Base-by-base conservation (phyloP, 2,797 vertebrate species). In the Hippocampus kuda region DNA sequence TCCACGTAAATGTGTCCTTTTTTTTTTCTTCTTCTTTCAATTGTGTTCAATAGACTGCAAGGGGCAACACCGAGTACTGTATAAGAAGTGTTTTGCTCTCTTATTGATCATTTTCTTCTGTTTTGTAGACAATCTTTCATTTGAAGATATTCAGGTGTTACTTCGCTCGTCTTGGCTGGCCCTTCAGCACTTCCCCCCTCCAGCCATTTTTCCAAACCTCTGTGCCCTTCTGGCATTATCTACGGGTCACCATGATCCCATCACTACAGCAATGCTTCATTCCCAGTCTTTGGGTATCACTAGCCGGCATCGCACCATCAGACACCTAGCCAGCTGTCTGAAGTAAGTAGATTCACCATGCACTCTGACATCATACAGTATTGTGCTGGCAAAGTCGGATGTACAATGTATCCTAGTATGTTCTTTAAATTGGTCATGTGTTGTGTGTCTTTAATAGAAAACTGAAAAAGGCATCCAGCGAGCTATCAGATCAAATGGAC, bases 111-210 rank as follows among this genome's bases (percentile, higher is more conserved):
- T 16, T 41, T 51, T 8, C 18, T 62, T 48, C 22, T 48, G 11
- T n/a, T 15, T 26, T 10, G 4, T 66, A 94, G 94, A 86, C 26
- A 64, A 70, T 27, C 82, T 92, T 10, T 90, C 88, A 6, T 38
- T 94, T 82, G 89, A 92, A 7, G 77, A 81, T 0, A 72, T 92
- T 69, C 84, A 83, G 51, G 71, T 82, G 22, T 82, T 91, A 68
- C 86, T 98, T 67, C 81, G 70, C 15, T 83, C 88, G 0, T 93
- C 94, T 26, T 92, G 92, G 85, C 72, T 86, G 59, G 81, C 85
- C 8, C 51, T 95, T 51, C 91, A 92, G 66, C 94, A 94, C 83
- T 94, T 92, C 70, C 96, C 95, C 7, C 88, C 90, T 4, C 86
- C 90, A 0, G 68, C 78, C 7, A 85, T 95, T 68, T 95, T 92